Conservation (phyloP, 2,888 invertebrate genomes). For the Malthinus seriepunctatus region DNA sequence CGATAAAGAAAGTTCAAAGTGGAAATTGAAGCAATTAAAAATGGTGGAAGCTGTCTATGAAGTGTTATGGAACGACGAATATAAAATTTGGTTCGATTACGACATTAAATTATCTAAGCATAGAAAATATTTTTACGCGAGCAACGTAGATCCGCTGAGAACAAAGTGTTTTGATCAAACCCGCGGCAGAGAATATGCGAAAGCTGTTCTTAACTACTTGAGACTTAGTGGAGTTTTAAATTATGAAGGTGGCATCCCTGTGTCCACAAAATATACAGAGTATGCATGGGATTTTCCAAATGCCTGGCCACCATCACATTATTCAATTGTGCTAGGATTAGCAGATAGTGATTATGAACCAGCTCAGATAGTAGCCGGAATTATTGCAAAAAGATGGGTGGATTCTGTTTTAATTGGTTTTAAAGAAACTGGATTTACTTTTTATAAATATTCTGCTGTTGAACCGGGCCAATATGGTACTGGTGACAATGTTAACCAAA, state of each 20-base stretch:
- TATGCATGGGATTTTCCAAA: constrained; percentile 85
- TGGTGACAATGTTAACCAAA: constrained; percentile 64
- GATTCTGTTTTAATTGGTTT: constrained; percentile 67
- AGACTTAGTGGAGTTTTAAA: constrained; percentile 54
- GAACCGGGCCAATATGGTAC: constrained; percentile 68
- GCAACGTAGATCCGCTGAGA: constrained; percentile 77
- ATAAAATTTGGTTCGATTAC: constrained; percentile 82
- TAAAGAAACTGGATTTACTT: constrained; percentile 65
- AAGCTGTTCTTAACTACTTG: constrained; percentile 60
- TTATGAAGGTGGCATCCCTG: constrained; percentile 70
- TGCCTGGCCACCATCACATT: constrained; percentile 83
- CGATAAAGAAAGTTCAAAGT: constrained; percentile 56
- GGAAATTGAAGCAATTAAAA: constrained; percentile 58
- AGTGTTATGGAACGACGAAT: constrained; percentile 76
- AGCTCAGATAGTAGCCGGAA: constrained; percentile 62
- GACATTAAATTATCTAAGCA: constrained; percentile 61
- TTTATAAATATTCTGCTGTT: constrained; percentile 72
- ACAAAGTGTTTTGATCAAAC: constrained; percentile 49
- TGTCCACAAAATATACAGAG: constrained; percentile 66
- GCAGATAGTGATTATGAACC: constrained; percentile 60
- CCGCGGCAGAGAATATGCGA: constrained; percentile 50
- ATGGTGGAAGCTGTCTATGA: constrained; percentile 64
- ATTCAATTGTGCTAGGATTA: constrained; percentile 71
- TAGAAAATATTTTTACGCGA: constrained; percentile 70
- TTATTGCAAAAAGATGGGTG: constrained; percentile 71